phyloP scores from a whole-genome alignment of 2,888 invertebrate species.

The Troides oblongomaculatus region DNA sequence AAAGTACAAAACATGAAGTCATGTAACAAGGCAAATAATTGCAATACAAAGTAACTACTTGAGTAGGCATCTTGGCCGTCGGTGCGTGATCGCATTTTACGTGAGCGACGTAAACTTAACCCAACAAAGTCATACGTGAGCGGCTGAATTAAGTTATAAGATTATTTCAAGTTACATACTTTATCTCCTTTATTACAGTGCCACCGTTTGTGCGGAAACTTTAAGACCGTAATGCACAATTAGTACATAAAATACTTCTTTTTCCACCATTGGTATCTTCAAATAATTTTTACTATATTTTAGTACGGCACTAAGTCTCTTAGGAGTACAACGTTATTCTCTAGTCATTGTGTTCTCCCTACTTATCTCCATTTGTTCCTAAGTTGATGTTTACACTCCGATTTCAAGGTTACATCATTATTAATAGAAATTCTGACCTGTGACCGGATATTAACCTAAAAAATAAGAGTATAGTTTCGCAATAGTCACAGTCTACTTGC shows the following conservation, averaged over 20 bases:
- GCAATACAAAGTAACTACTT: slow-evolving; percentile 49
- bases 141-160: slow-evolving; percentile 33
- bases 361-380: no score
- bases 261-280: neutral
- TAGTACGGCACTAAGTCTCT: no score
- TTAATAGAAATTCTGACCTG: neutral
- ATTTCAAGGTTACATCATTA: no score
- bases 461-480: slow-evolving; percentile 1
- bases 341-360: no score
- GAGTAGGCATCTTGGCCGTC: slow-evolving; percentile 53
- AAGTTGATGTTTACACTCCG: no score
- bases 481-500: slow-evolving; percentile 21
- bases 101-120: slow-evolving; percentile 56
- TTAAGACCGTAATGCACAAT: neutral
- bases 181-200: slow-evolving; percentile 8
- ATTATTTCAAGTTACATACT: slow-evolving; percentile 20
- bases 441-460: neutral
- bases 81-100: slow-evolving; percentile 62
- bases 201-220: neutral
- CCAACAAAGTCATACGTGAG: slow-evolving; percentile 42
- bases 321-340: no score
- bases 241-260: neutral
- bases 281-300: no score
- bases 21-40: slow-evolving; percentile 38
- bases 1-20: slow-evolving; percentile 3